Percentiles rank a stretch among this genome's conserved stretches.
These are phyloP conservation scores for Chrysomallon squamiferum DNA, from an alignment of 1,140 invertebrate genomes.

Conservation along the genomic window DNA sequence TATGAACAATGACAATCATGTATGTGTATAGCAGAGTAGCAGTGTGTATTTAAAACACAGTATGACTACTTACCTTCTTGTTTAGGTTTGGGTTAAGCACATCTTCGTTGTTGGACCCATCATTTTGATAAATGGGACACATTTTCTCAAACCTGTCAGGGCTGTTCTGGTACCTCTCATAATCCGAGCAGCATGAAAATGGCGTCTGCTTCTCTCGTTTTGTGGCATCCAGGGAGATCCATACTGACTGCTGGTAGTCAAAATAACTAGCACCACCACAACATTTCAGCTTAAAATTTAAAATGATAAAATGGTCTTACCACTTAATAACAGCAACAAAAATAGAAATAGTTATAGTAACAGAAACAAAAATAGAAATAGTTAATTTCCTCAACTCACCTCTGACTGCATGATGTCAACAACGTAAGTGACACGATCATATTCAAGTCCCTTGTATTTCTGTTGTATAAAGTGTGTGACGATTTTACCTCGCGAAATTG, in stretches of 20 bases:
- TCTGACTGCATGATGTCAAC: slow-evolving; percentile 34
- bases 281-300: slow-evolving; percentile 25
- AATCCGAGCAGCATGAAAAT: slow-evolving; percentile 26
- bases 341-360: too few relatives aligned
- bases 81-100: slow-evolving; percentile 6
- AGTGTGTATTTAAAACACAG: too few relatives aligned
- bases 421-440: slow-evolving; percentile 9
- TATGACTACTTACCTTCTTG: slow-evolving; percentile 1
- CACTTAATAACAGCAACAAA: not conserved
- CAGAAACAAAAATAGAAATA: not conserved
- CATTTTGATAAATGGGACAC: slow-evolving; percentile 19
- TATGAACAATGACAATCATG: too few relatives aligned
- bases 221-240: not conserved
- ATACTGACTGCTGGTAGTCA: slow-evolving; percentile 24
- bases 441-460: slow-evolving; percentile 8
- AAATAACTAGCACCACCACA: slow-evolving; percentile 20
- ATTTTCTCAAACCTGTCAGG: not conserved
- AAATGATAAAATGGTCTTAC: not conserved
- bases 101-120: not conserved
- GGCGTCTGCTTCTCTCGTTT: slow-evolving; percentile 11
- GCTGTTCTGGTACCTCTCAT: slow-evolving; percentile 18
- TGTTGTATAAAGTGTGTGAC: slow-evolving; percentile 16
- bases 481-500: slow-evolving; percentile 10
- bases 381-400: slow-evolving; percentile 10
- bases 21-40: too few relatives aligned